Conservation (phyloP, 37 sponge, comb jelly and placozoan species). For the Geodia barretti region DNA sequence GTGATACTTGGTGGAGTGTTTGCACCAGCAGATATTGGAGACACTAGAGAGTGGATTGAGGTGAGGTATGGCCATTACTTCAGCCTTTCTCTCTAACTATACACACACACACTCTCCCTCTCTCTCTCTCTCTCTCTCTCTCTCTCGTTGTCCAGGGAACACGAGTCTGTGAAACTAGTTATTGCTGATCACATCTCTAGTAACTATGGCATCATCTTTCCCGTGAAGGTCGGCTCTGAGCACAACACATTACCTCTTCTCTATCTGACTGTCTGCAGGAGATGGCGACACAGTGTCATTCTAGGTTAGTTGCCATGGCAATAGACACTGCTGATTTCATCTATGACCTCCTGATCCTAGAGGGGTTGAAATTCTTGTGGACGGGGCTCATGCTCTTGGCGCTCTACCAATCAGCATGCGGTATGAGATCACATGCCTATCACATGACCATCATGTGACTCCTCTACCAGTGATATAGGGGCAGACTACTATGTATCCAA, state of each 20-base stretch:
- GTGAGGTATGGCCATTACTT: neutral
- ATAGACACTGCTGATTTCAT: neutral
- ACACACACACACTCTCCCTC: neutral
- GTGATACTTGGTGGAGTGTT: neutral
- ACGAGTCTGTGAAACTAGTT: conserved; percentile 34
- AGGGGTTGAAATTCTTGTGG: conserved; percentile 83
- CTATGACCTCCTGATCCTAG: neutral
- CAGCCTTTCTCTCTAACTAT: neutral
- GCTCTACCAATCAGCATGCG: conserved; percentile 71
- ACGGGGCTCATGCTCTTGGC: conserved; percentile 94
- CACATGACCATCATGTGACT: neutral
- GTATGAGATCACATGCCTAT: conserved; percentile 26
- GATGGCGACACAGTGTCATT: conserved; percentile 21
- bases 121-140: neutral
- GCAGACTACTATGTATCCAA: conserved; percentile 87
- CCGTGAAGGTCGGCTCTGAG: conserved; percentile 57
- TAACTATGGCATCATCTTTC: conserved; percentile 59
- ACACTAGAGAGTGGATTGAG: neutral
- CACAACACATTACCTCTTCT: neutral
- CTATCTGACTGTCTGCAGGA: conserved; percentile 13
- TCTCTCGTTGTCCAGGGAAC: neutral
- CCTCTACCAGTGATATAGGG: conserved; percentile 42
- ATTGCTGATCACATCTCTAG: conserved; percentile 82
- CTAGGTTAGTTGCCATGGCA: neutral
- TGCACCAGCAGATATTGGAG: neutral